These are phyloP conservation scores for Arenaria interpres DNA, from an alignment of 2,113 vertebrate genomes.

Conservation along the genomic window DNA sequence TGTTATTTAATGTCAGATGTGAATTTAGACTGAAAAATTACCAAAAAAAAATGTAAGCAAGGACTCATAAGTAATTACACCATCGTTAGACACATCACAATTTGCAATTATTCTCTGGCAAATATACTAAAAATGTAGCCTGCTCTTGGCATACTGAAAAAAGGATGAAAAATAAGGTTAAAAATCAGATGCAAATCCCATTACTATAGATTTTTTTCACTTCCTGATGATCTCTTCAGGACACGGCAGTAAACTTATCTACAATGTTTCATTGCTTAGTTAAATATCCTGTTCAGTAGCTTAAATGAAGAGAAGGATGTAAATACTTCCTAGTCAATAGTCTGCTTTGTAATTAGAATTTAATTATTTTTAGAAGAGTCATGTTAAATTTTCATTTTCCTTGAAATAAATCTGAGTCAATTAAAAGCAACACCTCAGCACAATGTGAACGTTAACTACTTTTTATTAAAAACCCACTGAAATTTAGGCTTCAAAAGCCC, in stretches of 20 bases:
- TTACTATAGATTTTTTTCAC: slow-evolving; percentile 8
- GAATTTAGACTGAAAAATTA: slow-evolving; percentile 28
- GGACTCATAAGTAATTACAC: not conserved
- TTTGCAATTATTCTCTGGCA: slow-evolving; percentile 21
- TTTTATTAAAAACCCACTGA: not conserved
- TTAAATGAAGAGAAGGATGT: slow-evolving; percentile 12
- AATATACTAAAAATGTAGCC: not conserved
- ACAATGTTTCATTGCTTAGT: not conserved
- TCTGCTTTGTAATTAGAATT: slow-evolving; percentile 20
- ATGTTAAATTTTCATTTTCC: not conserved
- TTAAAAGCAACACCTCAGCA: slow-evolving; percentile 24
- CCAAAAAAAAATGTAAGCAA: not conserved
- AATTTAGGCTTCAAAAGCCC: not conserved
- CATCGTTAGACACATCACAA: not conserved
- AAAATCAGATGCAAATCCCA: slow-evolving; percentile 17
- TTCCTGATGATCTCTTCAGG: slow-evolving; percentile 13
- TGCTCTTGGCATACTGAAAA: not conserved
- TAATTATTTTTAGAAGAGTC: slow-evolving; percentile 25
- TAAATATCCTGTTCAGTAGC: slow-evolving; percentile 19
- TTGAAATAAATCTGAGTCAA: not conserved
- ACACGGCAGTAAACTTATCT: not conserved
- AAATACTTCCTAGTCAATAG: slow-evolving; percentile 36
- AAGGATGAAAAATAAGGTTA: not conserved
- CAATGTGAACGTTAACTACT: not conserved
- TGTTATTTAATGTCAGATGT: not conserved